Evolutionary conservation across 2,113 vertebrate species (phyloP), one percentile per base, ranked within the genome.

Genomic region (Datnioides undecimradiatus): DNA sequence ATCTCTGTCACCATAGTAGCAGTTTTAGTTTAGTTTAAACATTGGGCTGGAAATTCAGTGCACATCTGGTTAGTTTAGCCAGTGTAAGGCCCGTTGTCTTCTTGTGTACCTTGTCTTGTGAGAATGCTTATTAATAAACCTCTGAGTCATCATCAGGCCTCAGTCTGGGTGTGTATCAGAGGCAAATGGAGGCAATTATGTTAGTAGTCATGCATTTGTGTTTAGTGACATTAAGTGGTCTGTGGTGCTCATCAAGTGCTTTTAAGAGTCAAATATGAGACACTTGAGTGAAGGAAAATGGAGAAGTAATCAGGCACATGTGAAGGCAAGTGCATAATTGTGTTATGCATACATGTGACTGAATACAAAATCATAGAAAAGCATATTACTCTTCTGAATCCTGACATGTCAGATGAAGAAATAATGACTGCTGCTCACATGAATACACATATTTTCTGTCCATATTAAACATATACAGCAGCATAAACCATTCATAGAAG

Each of bases 181-280:
- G 70, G 21, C 62, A 58, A 85, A 85, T 76, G 29, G 38, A 46
- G 19, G 58, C 34, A 57, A 79, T 74, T 45, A 45, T 29, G 52
- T 12, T 14, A 45, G 21, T 58, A 16, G 45, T 29, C 16, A 13
- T 34, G 49, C 80, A n/a, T 73, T 72, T 88, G 48, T 71, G 29
- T 68, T 89, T 4, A 36, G 66, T 55, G 36, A 66, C 54, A 65
- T 40, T 58, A 65, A 79, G 57, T 34, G 46, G 40, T 80, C 25
- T 5, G 25, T 38, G 27, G 38, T 36, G 51, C 67, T 71, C 43
- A 43, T 36, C 23, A 48, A 64, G 36, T 63, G 72, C 52, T 29
- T 55, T 67, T 48, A 51, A 51, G 49, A 70, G 36, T 67, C 63
- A 67, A 19, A 59, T 48, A 49, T 36, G 21, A 73, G 52, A 77